phyloP scores from a whole-genome alignment of 35 echinoderm and acorn worm genomes.

The Ophioderma brevispina region DNA sequence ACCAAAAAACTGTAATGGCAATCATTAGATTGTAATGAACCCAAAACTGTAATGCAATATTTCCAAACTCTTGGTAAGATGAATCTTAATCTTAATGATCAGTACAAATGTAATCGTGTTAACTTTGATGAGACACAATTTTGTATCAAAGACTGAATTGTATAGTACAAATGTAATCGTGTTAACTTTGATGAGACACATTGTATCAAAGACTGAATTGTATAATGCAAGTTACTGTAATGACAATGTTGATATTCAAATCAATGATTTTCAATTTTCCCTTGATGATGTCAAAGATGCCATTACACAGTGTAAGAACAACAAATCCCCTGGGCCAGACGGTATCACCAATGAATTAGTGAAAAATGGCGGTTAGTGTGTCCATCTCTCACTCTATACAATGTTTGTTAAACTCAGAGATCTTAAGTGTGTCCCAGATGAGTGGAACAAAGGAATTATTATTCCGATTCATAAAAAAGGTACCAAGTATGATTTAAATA shows the following conservation, averaged over 20 bases:
- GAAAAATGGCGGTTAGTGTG: not conserved
- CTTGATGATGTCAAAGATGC: not conserved
- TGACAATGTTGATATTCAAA: not conserved
- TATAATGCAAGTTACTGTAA: not conserved
- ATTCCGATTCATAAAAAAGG: not conserved
- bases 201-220: no score
- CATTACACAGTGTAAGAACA: not conserved
- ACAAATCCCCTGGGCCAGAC: not conserved
- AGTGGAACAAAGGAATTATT: not conserved
- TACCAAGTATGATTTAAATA: not conserved
- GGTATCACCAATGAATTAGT: not conserved
- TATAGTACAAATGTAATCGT: no score
- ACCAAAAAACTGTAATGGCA: no score
- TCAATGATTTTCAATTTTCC: not conserved
- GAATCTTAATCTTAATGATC: not conserved
- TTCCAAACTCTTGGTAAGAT: not conserved
- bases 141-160: no score
- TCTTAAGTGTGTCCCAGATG: not conserved
- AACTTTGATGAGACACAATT: no score
- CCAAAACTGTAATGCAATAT: not conserved
- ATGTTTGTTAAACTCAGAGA: not conserved
- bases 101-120: not conserved
- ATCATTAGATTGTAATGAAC: no score
- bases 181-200: no score
- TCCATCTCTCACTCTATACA: no score